Conservation (phyloP, 2,888 invertebrate species). For the Acanthosoma haemorrhoidale region DNA sequence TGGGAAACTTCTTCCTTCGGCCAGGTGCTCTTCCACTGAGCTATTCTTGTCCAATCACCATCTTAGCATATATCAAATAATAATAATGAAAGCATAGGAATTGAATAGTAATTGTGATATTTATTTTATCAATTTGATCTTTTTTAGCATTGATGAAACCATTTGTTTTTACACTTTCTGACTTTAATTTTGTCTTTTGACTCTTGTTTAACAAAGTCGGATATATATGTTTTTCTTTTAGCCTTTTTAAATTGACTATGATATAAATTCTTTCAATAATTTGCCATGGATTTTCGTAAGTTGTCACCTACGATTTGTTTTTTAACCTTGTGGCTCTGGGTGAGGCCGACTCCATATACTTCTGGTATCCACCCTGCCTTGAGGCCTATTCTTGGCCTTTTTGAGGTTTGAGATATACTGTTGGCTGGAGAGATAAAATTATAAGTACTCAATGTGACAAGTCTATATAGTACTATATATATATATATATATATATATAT, state of each 20-base stretch:
- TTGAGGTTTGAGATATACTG: neutral
- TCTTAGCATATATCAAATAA: too few species aligned
- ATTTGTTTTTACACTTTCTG: neutral
- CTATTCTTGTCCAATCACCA: too few species aligned
- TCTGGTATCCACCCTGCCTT: too few species aligned
- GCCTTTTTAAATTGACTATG: neutral
- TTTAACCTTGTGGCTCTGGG: too few species aligned
- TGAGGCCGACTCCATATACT: too few species aligned
- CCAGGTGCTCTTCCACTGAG: too few species aligned
- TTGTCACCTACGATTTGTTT: too few species aligned
- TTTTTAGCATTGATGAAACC: neutral
- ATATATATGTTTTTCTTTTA: neutral
- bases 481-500: slow-evolving; percentile 3
- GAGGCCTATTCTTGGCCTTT: too few species aligned
- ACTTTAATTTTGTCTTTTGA: neutral
- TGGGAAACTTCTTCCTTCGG: too few species aligned
- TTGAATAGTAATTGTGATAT: too few species aligned
- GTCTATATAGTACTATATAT: neutral
- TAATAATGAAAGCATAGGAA: too few species aligned
- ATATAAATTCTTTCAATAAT: neutral
- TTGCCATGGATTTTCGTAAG: too few species aligned
- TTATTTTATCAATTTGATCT: neutral
- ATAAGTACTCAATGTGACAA: neutral
- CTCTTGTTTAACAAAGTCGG: neutral
- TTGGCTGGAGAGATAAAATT: neutral